A percentile compares a stretch with the other conserved stretches of the same genome.
Conservation (phyloP, 1,140 invertebrate species). For the Asobara japonica region DNA sequence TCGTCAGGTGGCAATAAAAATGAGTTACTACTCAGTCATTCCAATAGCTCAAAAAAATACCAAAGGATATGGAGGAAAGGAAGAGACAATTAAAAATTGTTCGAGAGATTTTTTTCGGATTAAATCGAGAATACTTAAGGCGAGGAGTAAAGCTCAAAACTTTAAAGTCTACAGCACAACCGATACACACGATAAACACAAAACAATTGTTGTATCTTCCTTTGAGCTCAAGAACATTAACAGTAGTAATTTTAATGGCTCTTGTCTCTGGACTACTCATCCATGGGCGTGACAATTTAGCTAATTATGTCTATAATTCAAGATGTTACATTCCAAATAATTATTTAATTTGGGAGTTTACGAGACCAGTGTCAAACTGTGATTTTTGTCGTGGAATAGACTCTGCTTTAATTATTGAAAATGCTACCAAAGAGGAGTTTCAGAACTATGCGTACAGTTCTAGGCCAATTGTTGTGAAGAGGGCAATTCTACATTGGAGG, state of each 20-base stretch:
- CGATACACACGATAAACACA: neutral
- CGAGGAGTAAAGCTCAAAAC: slow-evolving; percentile 41
- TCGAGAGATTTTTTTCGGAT: slow-evolving; percentile 44
- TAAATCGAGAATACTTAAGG: slow-evolving; percentile 44
- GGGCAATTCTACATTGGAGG: slow-evolving; percentile 80
- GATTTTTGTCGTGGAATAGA: slow-evolving; percentile 74
- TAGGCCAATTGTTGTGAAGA: slow-evolving; percentile 82
- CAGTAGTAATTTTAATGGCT: slow-evolving; percentile 33
- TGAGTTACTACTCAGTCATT: neutral
- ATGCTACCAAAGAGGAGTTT: slow-evolving; percentile 76
- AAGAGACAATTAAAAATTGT: slow-evolving; percentile 39
- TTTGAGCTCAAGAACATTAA: neutral
- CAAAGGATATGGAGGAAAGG: slow-evolving; percentile 37
- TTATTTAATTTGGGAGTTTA: slow-evolving; percentile 86
- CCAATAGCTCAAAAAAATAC: neutral
- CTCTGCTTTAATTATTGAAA: slow-evolving; percentile 72
- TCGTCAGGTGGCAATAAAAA: neutral
- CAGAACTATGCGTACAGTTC: slow-evolving; percentile 80
- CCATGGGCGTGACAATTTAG: neutral
- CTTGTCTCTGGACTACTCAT: neutral
- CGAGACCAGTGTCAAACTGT: slow-evolving; percentile 84
- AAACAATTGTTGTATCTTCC: slow-evolving; percentile 4
- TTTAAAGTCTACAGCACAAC: slow-evolving; percentile 34
- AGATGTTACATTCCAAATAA: slow-evolving; percentile 84
- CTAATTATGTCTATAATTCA: slow-evolving; percentile 53